A percentile compares a stretch with the other conserved stretches of the same genome.
phyloP scores from a whole-genome alignment of 2,113 vertebrate genomes.

The Machaerirhynchus nigripectus region DNA sequence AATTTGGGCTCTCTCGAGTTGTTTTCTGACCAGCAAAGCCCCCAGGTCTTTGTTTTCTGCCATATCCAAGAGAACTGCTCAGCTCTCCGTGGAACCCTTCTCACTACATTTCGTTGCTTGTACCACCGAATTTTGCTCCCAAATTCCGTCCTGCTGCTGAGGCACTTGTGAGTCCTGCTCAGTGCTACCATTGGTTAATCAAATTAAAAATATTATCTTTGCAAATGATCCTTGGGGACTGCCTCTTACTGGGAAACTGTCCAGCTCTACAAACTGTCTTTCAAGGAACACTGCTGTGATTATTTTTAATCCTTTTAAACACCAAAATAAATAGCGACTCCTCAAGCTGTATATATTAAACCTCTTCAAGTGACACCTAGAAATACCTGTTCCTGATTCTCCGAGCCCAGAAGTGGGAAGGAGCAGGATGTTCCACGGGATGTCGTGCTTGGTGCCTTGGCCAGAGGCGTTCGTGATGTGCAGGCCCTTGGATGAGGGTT shows the following conservation, averaged over 20 bases:
- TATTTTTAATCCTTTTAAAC: background rate
- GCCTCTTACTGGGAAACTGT: background rate
- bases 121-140: background rate
- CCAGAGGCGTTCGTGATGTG: background rate
- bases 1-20: background rate
- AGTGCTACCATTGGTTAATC: background rate
- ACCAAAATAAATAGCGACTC: background rate
- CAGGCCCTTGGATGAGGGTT: background rate
- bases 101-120: background rate
- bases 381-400: background rate
- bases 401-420: background rate
- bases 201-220: slow-evolving; percentile 30
- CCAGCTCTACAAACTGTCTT: background rate
- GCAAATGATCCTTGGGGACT: background rate
- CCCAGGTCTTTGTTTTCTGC: background rate
- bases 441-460: background rate
- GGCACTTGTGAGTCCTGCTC: background rate
- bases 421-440: background rate
- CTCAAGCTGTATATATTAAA: background rate
- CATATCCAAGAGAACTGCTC: background rate
- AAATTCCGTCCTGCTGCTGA: background rate
- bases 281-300: background rate
- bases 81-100: background rate
- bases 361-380: background rate
- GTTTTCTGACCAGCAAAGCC: background rate